A percentile compares a stretch with the other conserved stretches of the same genome.
Evolutionary conservation across 2,113 vertebrate genomes (phyloP).

Genomic region (Pipra filicauda): DNA sequence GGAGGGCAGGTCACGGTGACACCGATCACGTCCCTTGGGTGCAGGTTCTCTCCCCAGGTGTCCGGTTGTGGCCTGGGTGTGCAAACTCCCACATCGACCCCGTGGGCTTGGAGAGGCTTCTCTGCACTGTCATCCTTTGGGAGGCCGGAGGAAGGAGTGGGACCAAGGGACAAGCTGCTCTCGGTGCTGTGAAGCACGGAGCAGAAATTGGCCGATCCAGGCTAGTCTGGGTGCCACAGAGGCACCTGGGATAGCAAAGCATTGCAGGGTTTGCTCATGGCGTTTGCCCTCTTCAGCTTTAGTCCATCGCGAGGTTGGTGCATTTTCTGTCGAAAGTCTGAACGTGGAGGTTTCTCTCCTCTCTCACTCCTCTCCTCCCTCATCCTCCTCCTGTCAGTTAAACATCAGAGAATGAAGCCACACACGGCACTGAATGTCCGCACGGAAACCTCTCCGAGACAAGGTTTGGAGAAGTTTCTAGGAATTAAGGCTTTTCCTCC

Average conservation of each 20-base stretch:
- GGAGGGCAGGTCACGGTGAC: conserved; percentile 52
- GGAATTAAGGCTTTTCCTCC: background rate
- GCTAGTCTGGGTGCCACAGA: background rate
- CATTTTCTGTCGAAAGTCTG: background rate
- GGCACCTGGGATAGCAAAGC: accelerated
- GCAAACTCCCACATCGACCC: accelerated
- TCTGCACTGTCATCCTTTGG: background rate
- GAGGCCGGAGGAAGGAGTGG: background rate
- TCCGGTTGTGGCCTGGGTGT: background rate
- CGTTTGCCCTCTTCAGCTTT: background rate
- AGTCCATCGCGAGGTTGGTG: accelerated
- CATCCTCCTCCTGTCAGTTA: background rate
- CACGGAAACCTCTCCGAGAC: accelerated
- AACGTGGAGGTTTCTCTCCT: background rate
- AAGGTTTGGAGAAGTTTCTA: background rate
- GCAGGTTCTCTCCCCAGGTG: background rate
- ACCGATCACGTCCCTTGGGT: background rate
- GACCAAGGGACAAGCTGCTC: background rate
- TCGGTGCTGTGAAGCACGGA: accelerated
- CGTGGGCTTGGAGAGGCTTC: background rate
- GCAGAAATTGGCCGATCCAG: background rate
- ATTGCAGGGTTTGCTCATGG: background rate
- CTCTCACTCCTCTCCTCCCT: background rate
- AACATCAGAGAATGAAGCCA: background rate
- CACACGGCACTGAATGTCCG: background rate